Conservation (phyloP, 2,888 invertebrate genomes). For the Ischnura elegans region DNA sequence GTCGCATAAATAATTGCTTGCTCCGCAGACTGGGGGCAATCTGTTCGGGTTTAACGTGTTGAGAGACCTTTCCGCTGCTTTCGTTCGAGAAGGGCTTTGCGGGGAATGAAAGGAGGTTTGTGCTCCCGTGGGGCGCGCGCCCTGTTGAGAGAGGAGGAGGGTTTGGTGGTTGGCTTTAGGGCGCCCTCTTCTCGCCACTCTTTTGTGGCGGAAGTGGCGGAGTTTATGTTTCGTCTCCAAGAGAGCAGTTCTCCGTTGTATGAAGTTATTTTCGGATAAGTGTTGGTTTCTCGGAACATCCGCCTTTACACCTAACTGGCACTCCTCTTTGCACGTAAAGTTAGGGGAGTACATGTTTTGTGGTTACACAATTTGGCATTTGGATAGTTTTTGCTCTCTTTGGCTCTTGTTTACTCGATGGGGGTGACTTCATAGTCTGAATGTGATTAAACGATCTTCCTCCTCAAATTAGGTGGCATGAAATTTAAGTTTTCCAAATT, state of each 20-base stretch:
- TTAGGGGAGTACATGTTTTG: too few relatives aligned
- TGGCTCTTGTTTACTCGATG: too few relatives aligned
- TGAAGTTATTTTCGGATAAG: neutral
- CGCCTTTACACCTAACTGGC: too few relatives aligned
- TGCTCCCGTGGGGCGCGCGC: neutral
- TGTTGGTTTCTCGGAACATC: neutral
- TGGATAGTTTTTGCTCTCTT: too few relatives aligned
- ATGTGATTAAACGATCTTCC: too few relatives aligned
- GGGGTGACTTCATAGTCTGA: too few relatives aligned
- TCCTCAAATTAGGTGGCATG: too few relatives aligned
- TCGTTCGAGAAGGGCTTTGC: conserved; percentile 15
- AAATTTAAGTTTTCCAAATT: too few relatives aligned
- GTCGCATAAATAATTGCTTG: neutral
- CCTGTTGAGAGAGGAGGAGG: neutral
- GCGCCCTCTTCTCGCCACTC: neutral
- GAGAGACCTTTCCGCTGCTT: conserved; percentile 28
- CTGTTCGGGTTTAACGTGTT: conserved; percentile 38
- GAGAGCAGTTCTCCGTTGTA: neutral
- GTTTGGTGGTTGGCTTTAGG: neutral
- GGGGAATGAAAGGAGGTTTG: neutral
- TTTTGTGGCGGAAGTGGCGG: neutral
- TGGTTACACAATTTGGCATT: too few relatives aligned
- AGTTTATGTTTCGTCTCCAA: neutral
- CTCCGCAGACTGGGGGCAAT: neutral
- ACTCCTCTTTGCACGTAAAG: too few relatives aligned